Base-by-base conservation (phyloP, 2,888 invertebrate genomes). In the Pteria penguin region DNA sequence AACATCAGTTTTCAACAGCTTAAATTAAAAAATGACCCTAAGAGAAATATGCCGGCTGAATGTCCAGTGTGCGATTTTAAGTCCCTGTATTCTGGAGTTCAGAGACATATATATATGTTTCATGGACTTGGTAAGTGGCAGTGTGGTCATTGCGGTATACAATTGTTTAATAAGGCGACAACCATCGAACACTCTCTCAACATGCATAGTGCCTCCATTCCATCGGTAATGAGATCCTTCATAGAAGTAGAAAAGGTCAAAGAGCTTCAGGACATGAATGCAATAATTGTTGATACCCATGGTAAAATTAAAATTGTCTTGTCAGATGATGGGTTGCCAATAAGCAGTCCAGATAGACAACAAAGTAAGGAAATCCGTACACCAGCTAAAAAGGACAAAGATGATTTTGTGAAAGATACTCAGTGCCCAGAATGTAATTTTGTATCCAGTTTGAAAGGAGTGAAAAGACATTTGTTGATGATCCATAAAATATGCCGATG, bases 401-500 rank as follows among this genome's bases (percentile, higher is more conserved):
- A 65, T 26, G 36, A 36, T 4, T 14, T 22, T 22, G 26, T 26
- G 2, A 60, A 60, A 27, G 60, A 60, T 60, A 60, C 60, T 14
- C 5, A 11, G 8, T 60, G 60, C 27, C 60, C 60, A 14, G 60
- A 60, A 18, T 60, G 60, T 27, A 14, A 22, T 5, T 60, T 60
- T 60, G 2, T 14, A 26, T 60, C 60, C 2, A 60, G 27, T 26
- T 24, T 68, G 18, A 27, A 52, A 24, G 68, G 68, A 8, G 57
- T 68, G 3, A 29, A 68, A 32, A 29, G 55, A 3, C 74, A 74
- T 24, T 29, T 74, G 62, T 54, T 74, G 32, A 26, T 68, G 18
- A 58, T 68, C 8, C 74, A 74, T 27, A 74, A 74, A 52, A 68
- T 68, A 22, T 74, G 74, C 55, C 45, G 60, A 33, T 74, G 74